Percentiles rank a stretch among this genome's conserved stretches.
Evolutionary conservation across 2,113 vertebrate species (phyloP).

Genomic region (Camarhynchus parvulus): DNA sequence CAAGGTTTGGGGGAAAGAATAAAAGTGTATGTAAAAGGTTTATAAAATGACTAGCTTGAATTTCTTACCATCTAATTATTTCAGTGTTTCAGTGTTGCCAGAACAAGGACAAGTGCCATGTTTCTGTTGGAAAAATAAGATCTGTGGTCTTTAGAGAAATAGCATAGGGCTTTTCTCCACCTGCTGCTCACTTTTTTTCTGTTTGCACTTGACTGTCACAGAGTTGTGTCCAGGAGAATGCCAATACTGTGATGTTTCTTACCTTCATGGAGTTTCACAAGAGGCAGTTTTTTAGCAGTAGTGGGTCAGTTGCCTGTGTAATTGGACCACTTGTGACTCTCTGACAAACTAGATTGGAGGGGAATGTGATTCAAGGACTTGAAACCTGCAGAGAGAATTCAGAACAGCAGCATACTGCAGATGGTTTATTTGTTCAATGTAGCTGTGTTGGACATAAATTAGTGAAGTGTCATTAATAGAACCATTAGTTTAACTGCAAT

Average conservation of each 20-base stretch:
- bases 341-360: neutral
- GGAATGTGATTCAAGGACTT: neutral
- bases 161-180: neutral
- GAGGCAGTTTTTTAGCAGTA: neutral
- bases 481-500: neutral
- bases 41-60: neutral
- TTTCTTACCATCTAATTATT: neutral
- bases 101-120: neutral
- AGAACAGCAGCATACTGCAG: neutral
- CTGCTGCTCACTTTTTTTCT: neutral
- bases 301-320: neutral
- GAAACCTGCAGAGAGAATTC: neutral
- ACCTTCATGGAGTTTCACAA: neutral
- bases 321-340: neutral
- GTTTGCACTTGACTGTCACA: neutral
- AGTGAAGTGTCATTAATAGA: neutral
- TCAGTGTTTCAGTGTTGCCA: neutral
- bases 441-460: neutral
- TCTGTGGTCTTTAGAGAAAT: neutral
- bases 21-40: neutral
- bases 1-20: neutral
- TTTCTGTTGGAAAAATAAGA: neutral
- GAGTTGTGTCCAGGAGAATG: neutral
- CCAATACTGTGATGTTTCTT: neutral
- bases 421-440: rapidly evolving